Base-by-base conservation (phyloP, 2,797 vertebrate genomes). In the Chaenodraco wilsoni region DNA sequence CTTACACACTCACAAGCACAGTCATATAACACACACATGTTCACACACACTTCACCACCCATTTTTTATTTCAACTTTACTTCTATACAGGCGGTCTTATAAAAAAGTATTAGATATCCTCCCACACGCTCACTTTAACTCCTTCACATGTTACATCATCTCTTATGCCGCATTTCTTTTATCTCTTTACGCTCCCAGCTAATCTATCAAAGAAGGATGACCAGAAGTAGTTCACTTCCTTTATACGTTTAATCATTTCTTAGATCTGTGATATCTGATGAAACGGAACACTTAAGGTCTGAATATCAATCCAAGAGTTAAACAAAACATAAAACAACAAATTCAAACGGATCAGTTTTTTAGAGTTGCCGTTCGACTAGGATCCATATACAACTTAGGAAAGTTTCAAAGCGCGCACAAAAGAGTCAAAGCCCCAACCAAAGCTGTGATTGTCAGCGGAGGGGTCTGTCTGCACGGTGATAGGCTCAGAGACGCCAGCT, bases 71-170 rank as follows among this genome's bases (percentile, higher is more conserved):
- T 74, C 33, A 65, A 65, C 81, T 55, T 62, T 77, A 70, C 72
- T 80, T 75, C 74, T 82, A 79, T 89, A 87, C 65, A 78, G 57
- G 72, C 71, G 52, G 69, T 78, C 79, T 86, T 82, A 55, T 62
- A 86, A 87, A 87, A 85, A 86, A 80, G 87, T 83, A 78, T 83
- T 83, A 72, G 64, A 85, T 84, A 72, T 83, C 85, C 88, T 84
- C 88, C 89, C 83, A 88, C 90, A 77, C 15, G 19, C 81, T 85
- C 69, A 78, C 77, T 86, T 82, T 80, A 78, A 85, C 85, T 90
- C 87, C 85, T 84, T 87, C 88, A 88, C 82, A 88, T 15, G 73
- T 92, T 92, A 92, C 87, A 91, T 92, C 87, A 92, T 88, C 72
- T 64, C 71, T 56, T 55, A 74, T 80, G 75, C 79, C 70, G 75